A percentile compares a stretch with the other conserved stretches of the same genome.
phyloP scores from a whole-genome alignment of 2,113 vertebrate species.

The Tiliqua scincoides region DNA sequence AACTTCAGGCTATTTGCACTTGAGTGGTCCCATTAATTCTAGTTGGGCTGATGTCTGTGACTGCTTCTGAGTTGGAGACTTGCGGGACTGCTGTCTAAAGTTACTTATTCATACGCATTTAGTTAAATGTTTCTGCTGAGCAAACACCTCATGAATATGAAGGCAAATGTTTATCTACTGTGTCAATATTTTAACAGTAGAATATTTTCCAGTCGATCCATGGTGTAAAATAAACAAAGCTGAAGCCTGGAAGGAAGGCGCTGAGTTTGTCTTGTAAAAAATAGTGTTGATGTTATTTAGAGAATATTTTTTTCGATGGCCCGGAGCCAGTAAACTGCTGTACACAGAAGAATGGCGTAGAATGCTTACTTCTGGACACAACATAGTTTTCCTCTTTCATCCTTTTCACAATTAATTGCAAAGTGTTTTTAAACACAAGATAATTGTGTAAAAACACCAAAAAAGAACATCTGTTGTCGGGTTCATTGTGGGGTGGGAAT shows the following conservation, averaged over 20 bases:
- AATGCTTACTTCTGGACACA: background rate
- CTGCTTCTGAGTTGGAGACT: background rate
- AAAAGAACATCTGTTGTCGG: background rate
- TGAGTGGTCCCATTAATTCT: conserved; percentile 1
- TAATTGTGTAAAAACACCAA: too few relatives aligned
- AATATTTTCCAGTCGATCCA: conserved; percentile 3
- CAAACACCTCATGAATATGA: conserved; percentile 56
- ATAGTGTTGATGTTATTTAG: background rate
- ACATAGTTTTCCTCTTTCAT: background rate
- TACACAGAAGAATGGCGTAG: background rate
- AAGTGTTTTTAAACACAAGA: background rate
- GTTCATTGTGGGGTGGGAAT: background rate
- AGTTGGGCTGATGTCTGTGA: background rate
- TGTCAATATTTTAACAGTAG: conserved; percentile 57
- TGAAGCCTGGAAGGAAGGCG: background rate
- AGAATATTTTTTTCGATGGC: background rate
- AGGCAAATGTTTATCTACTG: conserved; percentile 62
- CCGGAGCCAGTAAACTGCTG: background rate
- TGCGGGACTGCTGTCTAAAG: background rate
- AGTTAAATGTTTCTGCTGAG: conserved; percentile 53
- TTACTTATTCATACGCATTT: conserved; percentile 43
- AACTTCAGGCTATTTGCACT: background rate
- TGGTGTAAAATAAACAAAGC: conserved; percentile 17
- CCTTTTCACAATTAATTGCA: background rate
- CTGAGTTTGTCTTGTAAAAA: accelerated